Evolutionary conservation across 2,888 invertebrate genomes (phyloP).

Genomic region (Drosophila limbata): DNA sequence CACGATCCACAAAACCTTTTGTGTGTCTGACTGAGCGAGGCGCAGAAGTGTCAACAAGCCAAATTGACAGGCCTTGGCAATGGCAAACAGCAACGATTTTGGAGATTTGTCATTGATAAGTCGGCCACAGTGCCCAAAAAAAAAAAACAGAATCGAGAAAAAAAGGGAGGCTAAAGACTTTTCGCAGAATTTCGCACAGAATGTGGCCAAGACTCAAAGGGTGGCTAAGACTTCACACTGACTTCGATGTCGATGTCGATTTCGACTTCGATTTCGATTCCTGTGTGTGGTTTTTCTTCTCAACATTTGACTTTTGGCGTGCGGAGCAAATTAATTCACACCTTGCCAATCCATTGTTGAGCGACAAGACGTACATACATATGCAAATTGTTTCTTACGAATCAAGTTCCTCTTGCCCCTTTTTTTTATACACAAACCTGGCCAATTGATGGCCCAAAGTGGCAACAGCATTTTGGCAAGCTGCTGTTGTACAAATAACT

Average conservation of each 20-base stretch:
- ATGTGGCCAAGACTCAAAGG: constrained; percentile 36
- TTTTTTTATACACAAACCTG: background rate
- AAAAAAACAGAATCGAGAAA: background rate
- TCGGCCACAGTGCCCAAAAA: constrained; percentile 63
- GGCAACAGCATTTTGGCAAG: constrained; percentile 53
- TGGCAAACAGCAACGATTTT: constrained; percentile 76
- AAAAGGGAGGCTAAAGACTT: constrained; percentile 51
- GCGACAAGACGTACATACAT: constrained; percentile 51
- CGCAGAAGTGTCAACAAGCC: constrained; percentile 77
- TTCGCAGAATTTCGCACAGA: constrained; percentile 67
- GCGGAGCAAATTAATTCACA: constrained; percentile 84
- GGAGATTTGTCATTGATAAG: constrained; percentile 81
- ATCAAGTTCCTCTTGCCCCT: constrained; percentile 38
- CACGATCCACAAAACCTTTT: constrained; percentile 59
- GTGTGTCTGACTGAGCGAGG: constrained; percentile 44
- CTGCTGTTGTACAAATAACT: constrained; percentile 57
- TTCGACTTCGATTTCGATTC: constrained; percentile 11
- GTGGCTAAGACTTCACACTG: constrained; percentile 25
- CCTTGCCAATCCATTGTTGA: constrained; percentile 81
- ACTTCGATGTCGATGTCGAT: background rate
- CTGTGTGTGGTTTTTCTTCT: constrained; percentile 72
- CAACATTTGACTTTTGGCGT: constrained; percentile 70
- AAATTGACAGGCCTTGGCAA: constrained; percentile 76
- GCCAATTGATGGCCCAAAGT: constrained; percentile 31
- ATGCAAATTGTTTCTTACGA: constrained; percentile 83